Evolutionary conservation across 2,113 vertebrate genomes (phyloP).

Genomic region (Ivindomyrus marchei): DNA sequence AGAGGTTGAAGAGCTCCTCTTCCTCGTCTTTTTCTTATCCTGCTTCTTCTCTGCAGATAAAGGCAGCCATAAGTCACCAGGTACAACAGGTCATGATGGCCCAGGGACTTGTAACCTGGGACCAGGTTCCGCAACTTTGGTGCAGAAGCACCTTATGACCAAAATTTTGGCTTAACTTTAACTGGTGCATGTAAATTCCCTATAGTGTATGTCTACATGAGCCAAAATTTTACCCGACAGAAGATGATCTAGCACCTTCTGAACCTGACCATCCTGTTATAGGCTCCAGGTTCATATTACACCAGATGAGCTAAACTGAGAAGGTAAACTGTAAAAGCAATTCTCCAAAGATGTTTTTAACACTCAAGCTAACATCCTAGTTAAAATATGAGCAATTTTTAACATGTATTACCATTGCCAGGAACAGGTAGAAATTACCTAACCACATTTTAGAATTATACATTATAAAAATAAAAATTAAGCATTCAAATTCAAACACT

Average conservation of each 20-base stretch:
- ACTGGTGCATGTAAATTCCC: not conserved
- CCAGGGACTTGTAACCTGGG: not conserved
- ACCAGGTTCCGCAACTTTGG: not conserved
- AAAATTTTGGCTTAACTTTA: not conserved
- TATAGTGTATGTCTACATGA: not conserved
- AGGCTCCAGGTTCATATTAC: not conserved
- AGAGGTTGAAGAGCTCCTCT: constrained; percentile 63
- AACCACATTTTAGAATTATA: not conserved
- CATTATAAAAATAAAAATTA: not conserved
- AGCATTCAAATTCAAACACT: not conserved
- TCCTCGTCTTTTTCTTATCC: constrained; percentile 63
- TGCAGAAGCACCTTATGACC: not conserved
- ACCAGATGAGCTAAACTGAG: not conserved
- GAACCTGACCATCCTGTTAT: not conserved
- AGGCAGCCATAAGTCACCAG: not conserved
- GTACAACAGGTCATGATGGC: not conserved
- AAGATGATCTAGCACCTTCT: not conserved
- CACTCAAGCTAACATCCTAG: not conserved
- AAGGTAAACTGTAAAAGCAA: not conserved
- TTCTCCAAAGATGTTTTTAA: not conserved
- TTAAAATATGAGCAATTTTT: not conserved
- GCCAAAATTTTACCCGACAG: not conserved
- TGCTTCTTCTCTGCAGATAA: constrained; percentile 25
- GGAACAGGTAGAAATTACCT: not conserved
- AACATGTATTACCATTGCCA: not conserved